Base-by-base conservation (phyloP, 2,888 invertebrate species). In the Ectobius pallidus region DNA sequence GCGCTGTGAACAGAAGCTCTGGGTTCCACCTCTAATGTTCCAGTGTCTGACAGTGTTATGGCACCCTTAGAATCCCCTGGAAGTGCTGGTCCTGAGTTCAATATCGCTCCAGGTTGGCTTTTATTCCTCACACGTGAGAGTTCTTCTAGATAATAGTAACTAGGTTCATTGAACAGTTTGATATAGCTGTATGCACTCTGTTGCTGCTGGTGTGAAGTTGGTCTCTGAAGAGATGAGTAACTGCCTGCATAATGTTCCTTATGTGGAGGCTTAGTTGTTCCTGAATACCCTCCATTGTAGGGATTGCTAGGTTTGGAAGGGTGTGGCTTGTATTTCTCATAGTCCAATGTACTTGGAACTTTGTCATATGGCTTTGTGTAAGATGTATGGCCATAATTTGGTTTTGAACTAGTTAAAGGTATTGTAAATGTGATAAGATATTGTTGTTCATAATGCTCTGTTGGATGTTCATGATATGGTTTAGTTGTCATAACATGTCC, bases 111-210 rank as follows among this genome's bases (percentile, higher is more conserved):
- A n/a, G n/a, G n/a, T n/a, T n/a, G n/a, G n/a, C n/a, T n/a, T n/a
- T n/a, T n/a, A n/a, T n/a, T n/a, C n/a, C n/a, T n/a, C n/a, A n/a
- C n/a, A n/a, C n/a, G n/a, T n/a, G n/a, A n/a, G n/a, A n/a, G 16
- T 3, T 58, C 55, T 6, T 49, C 63, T 16, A 44, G 11, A 39
- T 65, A 55, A 30, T 70, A 70, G 25, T 71, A 71, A 25, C 22
- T 52, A 7, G 71, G 71, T 39, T 71, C 71, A 63, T 71, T 71
- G 65, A 63, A 71, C 7, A 52, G n/a, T 25, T 52, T 52, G 16
- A 71, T 71, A 42, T 49, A 63, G 34, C 44, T 49, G 27, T 52
- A 71, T n/a, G 61, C 27, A 30, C 44, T 30, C 18, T 62, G 62
- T 16, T 58, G 32, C n/a, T 58, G 27, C 16, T 18, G 16, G 7